Percentiles rank a stretch among this genome's conserved stretches.
Conservation (phyloP, 1,140 invertebrate genomes). For the Apis cerana region DNA sequence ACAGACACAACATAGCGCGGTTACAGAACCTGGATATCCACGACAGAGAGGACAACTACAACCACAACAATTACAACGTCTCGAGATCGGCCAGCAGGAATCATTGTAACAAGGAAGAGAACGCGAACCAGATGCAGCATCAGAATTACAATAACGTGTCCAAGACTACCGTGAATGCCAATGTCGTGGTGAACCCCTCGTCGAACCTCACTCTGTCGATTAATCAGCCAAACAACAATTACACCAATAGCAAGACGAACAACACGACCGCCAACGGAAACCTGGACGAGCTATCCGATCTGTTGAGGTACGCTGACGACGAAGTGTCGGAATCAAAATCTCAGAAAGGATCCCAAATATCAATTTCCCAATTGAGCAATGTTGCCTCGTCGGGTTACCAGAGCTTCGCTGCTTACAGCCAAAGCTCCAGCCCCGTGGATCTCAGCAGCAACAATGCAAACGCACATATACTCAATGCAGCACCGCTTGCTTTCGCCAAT, state of each 20-base stretch:
- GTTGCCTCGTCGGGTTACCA: constrained; percentile 95
- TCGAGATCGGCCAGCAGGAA: constrained; percentile 73
- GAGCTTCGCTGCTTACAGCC: constrained; percentile 94
- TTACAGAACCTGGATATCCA: constrained; percentile 74
- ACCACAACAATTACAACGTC: constrained; percentile 78
- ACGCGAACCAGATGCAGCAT: constrained; percentile 79
- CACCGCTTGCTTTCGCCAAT: constrained; percentile 92
- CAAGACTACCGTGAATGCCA: constrained; percentile 79
- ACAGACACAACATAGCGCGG: constrained; percentile 72
- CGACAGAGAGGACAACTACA: constrained; percentile 77
- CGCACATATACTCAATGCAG: constrained; percentile 81
- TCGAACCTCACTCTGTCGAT: constrained; percentile 74
- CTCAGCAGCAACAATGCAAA: constrained; percentile 81
- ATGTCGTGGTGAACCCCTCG: constrained; percentile 69
- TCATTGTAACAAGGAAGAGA: constrained; percentile 81
- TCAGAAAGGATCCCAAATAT: constrained; percentile 81
- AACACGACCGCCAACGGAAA: constrained; percentile 77
- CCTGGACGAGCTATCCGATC: constrained; percentile 87
- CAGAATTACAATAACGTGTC: constrained; percentile 79
- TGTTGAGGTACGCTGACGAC: constrained; percentile 83
- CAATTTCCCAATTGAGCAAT: constrained; percentile 90
- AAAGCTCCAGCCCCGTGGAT: constrained; percentile 94
- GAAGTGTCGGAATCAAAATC: constrained; percentile 79
- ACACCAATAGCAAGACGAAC: constrained; percentile 67
- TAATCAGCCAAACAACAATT: constrained; percentile 77